A percentile compares a stretch with the other conserved stretches of the same genome.
Evolutionary conservation across 2,888 invertebrate genomes (phyloP).

Genomic region (Luffia ferchaultella): DNA sequence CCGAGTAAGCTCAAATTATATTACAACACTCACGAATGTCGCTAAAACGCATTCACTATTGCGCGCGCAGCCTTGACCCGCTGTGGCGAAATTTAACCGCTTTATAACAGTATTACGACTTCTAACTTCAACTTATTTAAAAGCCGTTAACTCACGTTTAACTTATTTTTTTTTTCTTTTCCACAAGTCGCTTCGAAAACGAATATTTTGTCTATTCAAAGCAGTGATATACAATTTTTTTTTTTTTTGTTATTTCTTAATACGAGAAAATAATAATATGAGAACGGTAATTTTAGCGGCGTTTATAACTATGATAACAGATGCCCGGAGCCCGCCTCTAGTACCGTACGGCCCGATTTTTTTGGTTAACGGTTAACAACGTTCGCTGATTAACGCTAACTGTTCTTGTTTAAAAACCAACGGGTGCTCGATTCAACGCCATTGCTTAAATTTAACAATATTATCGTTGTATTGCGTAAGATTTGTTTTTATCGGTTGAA

Average conservation of each 20-base stretch:
- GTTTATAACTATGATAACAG: not conserved
- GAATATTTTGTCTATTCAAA: too few relatives aligned
- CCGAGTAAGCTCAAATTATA: not conserved
- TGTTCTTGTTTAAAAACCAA: constrained; percentile 23
- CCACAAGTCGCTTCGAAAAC: too few relatives aligned
- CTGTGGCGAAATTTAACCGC: constrained; percentile 46
- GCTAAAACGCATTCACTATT: not conserved
- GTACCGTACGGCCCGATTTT: constrained; percentile 55
- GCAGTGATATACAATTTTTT: too few relatives aligned
- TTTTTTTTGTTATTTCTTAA: too few relatives aligned
- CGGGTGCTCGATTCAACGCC: too few relatives aligned
- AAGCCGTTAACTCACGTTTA: not conserved
- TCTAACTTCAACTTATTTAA: constrained; percentile 19
- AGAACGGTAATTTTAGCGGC: not conserved
- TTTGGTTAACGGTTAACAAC: constrained; percentile 14
- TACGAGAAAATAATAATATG: too few relatives aligned
- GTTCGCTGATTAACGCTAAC: constrained; percentile 46
- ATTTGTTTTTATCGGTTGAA: too few relatives aligned
- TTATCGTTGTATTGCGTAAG: too few relatives aligned
- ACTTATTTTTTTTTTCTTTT: too few relatives aligned
- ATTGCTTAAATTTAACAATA: too few relatives aligned
- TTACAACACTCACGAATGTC: not conserved
- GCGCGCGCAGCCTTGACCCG: constrained; percentile 1
- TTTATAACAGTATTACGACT: constrained; percentile 60
- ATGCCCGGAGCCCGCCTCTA: constrained; percentile 3